A percentile compares a stretch with the other conserved stretches of the same genome.
These are phyloP conservation scores for Magallana nippona DNA, from an alignment of 2,888 invertebrate genomes.

Conservation along the genomic window DNA sequence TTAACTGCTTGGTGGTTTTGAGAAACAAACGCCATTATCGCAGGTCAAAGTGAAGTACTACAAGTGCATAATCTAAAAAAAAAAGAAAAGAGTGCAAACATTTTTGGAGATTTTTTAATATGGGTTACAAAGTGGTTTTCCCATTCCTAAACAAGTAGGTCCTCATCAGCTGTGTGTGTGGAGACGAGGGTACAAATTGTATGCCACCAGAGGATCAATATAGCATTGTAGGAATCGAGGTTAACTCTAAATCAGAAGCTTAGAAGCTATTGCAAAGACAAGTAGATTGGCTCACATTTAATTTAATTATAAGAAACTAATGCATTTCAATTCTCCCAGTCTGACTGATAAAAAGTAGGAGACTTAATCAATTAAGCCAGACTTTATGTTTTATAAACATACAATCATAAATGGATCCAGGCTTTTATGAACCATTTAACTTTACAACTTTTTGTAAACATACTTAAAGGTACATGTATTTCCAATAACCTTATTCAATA, in stretches of 20 bases:
- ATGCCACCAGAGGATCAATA: neutral
- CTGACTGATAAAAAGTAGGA: too few species aligned
- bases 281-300: neutral
- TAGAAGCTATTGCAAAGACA: neutral
- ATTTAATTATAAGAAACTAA: conserved; percentile 1
- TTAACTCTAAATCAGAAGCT: neutral
- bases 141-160: neutral
- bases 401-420: too few species aligned
- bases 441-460: too few species aligned
- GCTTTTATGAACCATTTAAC: too few species aligned
- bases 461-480: too few species aligned
- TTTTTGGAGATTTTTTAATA: neutral
- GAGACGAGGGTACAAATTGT: neutral
- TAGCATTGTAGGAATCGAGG: neutral
- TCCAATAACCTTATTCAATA: too few species aligned
- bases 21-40: neutral
- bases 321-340: neutral
- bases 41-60: conserved; percentile 25
- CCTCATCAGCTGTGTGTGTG: neutral
- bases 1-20: neutral
- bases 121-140: conserved; percentile 11
- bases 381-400: too few species aligned
- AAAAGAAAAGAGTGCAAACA: neutral
- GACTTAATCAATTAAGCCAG: too few species aligned
- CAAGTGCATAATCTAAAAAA: neutral